Conservation (phyloP, 2,113 vertebrate genomes). For the Parus major region DNA sequence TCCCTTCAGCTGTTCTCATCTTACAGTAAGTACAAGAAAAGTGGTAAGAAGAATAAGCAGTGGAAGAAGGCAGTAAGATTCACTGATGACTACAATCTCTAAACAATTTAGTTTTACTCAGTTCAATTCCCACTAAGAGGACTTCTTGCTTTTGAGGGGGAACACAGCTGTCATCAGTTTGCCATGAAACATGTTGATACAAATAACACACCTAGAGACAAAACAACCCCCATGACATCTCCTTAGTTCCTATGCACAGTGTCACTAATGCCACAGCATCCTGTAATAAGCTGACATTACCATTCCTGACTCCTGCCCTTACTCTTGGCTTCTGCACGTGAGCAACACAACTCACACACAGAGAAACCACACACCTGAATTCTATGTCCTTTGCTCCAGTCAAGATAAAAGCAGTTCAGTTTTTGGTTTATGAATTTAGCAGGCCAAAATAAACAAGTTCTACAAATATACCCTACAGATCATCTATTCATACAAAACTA, state of each 20-base stretch:
- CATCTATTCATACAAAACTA: background rate
- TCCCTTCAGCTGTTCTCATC: background rate
- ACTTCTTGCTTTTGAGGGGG: background rate
- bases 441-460: background rate
- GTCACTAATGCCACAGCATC: background rate
- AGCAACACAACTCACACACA: background rate
- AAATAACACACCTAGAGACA: background rate
- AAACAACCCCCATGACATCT: accelerated
- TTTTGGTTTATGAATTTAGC: background rate
- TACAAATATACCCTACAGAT: background rate
- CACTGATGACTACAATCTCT: background rate
- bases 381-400: background rate
- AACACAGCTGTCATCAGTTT: background rate
- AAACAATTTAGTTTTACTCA: background rate
- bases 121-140: background rate
- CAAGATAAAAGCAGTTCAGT: background rate
- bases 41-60: background rate
- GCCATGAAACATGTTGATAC: accelerated
- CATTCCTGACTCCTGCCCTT: background rate
- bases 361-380: background rate
- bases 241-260: background rate
- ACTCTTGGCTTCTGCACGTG: background rate
- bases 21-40: background rate
- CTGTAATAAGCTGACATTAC: background rate
- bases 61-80: background rate